phyloP scores from a whole-genome alignment of 2,797 vertebrate genomes.

The Paramormyrops hopkinsi region DNA sequence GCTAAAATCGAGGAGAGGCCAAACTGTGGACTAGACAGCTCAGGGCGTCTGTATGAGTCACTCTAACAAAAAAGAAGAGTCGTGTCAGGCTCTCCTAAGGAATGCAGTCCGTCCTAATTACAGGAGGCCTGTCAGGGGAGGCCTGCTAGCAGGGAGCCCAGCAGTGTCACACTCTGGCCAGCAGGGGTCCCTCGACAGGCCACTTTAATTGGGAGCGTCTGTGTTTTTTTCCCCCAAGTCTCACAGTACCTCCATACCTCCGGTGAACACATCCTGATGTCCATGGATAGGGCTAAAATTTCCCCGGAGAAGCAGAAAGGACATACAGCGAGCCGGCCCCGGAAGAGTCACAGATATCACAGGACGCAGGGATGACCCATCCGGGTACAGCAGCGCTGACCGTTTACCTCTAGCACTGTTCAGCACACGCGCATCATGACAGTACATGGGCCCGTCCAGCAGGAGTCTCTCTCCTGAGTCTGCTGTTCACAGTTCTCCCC shows the following conservation, averaged over 20 bases:
- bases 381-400: background rate
- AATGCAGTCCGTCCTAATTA: background rate
- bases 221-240: background rate
- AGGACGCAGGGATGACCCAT: background rate
- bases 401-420: background rate
- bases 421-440: background rate
- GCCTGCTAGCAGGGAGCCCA: background rate
- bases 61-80: background rate
- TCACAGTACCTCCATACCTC: background rate
- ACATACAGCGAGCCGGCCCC: background rate
- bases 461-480: background rate
- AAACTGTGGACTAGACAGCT: background rate
- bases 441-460: background rate
- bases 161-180: conserved; percentile 8
- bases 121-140: background rate
- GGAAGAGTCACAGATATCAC: background rate
- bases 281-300: background rate
- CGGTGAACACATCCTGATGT: background rate
- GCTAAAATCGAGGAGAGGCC: background rate
- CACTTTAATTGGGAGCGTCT: background rate
- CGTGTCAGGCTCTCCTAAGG: background rate
- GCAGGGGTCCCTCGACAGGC: background rate
- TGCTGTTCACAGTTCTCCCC: background rate
- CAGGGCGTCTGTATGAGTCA: background rate
- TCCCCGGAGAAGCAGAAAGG: background rate